Conservation (phyloP, 2,113 vertebrate species). For the Cranoglanis bouderius region DNA sequence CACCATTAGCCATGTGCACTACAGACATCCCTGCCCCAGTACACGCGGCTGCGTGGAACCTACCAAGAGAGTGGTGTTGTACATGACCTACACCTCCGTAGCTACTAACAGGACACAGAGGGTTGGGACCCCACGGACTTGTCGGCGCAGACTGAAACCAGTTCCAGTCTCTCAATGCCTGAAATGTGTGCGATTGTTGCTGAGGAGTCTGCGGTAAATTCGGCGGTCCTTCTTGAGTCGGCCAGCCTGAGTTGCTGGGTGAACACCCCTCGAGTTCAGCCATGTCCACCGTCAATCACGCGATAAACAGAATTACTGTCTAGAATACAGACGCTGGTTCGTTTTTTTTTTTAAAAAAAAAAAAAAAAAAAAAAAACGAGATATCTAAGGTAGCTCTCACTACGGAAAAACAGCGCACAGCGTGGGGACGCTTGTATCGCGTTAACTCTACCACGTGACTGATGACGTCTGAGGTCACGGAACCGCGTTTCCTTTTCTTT, state of each 20-base stretch:
- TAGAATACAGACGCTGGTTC: not conserved
- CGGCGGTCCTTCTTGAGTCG: constrained; percentile 44
- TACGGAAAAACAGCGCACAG: not conserved
- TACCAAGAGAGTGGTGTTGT: constrained; percentile 16
- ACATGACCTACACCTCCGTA: not conserved
- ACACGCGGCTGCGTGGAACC: not conserved
- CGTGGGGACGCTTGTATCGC: not conserved
- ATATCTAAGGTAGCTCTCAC: rapidly evolving
- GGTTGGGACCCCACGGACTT: not conserved
- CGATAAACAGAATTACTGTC: not conserved
- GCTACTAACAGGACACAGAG: not conserved
- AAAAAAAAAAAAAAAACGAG: not conserved
- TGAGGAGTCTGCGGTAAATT: constrained; percentile 58
- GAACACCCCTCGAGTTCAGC: constrained; percentile 60
- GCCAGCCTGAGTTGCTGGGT: constrained; percentile 62
- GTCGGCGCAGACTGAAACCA: constrained; percentile 32
- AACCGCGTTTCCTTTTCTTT: not conserved
- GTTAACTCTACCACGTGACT: not conserved
- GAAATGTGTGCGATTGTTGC: constrained; percentile 49
- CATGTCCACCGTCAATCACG: constrained; percentile 53
- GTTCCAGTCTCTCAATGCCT: constrained; percentile 47
- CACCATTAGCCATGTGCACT: not conserved
- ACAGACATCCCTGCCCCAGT: not conserved
- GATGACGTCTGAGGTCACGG: not conserved
- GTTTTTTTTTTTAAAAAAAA: too few species aligned